Evolutionary conservation across 2,113 vertebrate species (phyloP).

Genomic region (Misgurnus mizolepis): DNA sequence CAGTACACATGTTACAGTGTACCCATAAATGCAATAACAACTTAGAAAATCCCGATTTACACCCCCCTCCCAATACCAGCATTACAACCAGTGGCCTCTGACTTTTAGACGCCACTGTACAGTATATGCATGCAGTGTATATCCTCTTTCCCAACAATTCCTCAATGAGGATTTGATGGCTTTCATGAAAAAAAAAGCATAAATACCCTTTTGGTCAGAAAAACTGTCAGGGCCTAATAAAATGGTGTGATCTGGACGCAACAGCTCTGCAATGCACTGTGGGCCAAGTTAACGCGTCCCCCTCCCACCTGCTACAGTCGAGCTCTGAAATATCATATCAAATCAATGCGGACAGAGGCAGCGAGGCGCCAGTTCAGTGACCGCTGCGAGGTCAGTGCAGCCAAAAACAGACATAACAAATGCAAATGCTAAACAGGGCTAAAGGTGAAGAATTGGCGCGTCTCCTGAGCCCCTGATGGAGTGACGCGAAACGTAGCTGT

Average conservation of each 20-base stretch:
- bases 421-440: constrained; percentile 56
- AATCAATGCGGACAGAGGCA: constrained; percentile 59
- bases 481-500: constrained; percentile 55
- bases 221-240: neutral
- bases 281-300: constrained; percentile 25
- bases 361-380: constrained; percentile 51
- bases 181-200: too few species aligned
- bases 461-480: constrained; percentile 56
- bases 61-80: too few species aligned
- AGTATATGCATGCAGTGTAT: too few species aligned
- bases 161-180: too few species aligned
- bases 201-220: neutral
- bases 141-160: too few species aligned
- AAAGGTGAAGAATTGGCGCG: constrained; percentile 54
- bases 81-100: too few species aligned
- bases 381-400: constrained; percentile 51
- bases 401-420: constrained; percentile 56
- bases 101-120: too few species aligned
- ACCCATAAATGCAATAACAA: too few species aligned
- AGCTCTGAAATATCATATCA: constrained; percentile 62
- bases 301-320: constrained; percentile 33
- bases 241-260: constrained; percentile 41
- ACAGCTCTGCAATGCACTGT: constrained; percentile 26
- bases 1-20: too few species aligned
- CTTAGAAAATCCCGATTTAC: too few species aligned